Percentiles rank a stretch among this genome's conserved stretches.
These are phyloP conservation scores for Dipus sagitta DNA, from an alignment of 2,797 vertebrate genomes.

Conservation along the genomic window DNA sequence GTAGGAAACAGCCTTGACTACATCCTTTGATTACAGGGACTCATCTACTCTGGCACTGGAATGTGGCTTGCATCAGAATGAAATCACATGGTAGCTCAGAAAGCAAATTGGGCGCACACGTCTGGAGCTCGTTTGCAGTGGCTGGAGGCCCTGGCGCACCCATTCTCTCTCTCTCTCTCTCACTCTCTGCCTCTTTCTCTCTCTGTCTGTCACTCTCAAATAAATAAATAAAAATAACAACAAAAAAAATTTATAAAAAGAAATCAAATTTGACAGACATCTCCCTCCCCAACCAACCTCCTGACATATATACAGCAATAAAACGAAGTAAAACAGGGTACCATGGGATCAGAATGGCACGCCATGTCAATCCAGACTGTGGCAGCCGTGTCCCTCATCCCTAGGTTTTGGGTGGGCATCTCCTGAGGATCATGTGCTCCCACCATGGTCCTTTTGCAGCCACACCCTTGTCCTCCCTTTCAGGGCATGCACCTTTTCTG, in stretches of 20 bases:
- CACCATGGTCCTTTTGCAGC: neutral
- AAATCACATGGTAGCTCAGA: neutral
- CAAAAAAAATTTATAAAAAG: too few species aligned
- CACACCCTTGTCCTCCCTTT: neutral
- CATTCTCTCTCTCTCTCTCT: too few species aligned
- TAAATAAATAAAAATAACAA: too few species aligned
- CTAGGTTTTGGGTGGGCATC: too few species aligned
- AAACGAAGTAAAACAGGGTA: neutral
- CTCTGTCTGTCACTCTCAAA: too few species aligned
- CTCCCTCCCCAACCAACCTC: neutral
- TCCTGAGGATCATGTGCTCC: rapidly evolving
- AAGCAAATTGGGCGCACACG: too few species aligned
- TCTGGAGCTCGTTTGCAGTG: too few species aligned
- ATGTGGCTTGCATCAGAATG: rapidly evolving
- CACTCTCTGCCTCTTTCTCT: too few species aligned
- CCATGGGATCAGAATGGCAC: neutral
- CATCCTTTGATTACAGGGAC: rapidly evolving
- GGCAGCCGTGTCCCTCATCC: neutral
- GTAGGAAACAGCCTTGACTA: neutral
- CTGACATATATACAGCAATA: neutral
- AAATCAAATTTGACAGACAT: neutral
- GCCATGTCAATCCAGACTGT: neutral
- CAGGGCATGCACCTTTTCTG: neutral
- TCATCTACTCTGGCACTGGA: too few species aligned
- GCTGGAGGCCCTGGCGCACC: too few species aligned